These are phyloP conservation scores for Melanotaenia trifasciata DNA, from an alignment of 2,797 vertebrate species.

Conservation along the genomic window DNA sequence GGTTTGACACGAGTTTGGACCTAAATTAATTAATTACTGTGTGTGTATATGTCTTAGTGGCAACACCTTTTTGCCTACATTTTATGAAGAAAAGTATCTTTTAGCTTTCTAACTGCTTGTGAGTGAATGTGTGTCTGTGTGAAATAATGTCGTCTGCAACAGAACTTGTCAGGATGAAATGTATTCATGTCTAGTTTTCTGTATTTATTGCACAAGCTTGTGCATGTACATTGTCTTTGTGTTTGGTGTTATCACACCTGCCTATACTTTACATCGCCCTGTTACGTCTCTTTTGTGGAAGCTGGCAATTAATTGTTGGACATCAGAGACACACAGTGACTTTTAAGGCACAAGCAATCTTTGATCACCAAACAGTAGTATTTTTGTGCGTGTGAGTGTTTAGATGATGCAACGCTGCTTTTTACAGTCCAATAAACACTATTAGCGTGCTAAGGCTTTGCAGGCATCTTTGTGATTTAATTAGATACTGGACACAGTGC, in stretches of 20 bases:
- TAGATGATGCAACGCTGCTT: slow-evolving; percentile 69
- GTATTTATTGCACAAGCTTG: slow-evolving; percentile 34
- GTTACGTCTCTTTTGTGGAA: slow-evolving; percentile 39
- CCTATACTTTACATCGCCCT: slow-evolving; percentile 27
- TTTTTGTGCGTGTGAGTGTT: slow-evolving; percentile 33
- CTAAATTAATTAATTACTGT: not conserved
- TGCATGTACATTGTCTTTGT: not conserved
- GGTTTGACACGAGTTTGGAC: slow-evolving; percentile 13
- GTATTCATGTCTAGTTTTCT: slow-evolving; percentile 33
- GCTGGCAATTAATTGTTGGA: slow-evolving; percentile 33
- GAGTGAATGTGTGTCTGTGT: not conserved
- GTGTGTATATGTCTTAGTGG: not conserved
- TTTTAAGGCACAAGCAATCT: slow-evolving; percentile 35
- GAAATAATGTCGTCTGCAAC: slow-evolving; percentile 19
- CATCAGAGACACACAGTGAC: slow-evolving; percentile 39
- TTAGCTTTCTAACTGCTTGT: slow-evolving; percentile 27
- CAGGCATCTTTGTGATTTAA: slow-evolving; percentile 72
- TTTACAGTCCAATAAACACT: slow-evolving; percentile 68
- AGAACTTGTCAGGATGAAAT: slow-evolving; percentile 36
- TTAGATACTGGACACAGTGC: slow-evolving; percentile 67
- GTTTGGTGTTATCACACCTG: slow-evolving; percentile 53
- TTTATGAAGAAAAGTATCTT: slow-evolving; percentile 38
- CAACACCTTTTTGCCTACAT: slow-evolving; percentile 1
- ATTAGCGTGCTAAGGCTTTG: slow-evolving; percentile 59
- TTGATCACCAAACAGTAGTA: slow-evolving; percentile 41